Evolutionary conservation across 2,797 vertebrate genomes (phyloP), one percentile per base, ranked within the genome.

Genomic region (Apogon hyalosoma): DNA sequence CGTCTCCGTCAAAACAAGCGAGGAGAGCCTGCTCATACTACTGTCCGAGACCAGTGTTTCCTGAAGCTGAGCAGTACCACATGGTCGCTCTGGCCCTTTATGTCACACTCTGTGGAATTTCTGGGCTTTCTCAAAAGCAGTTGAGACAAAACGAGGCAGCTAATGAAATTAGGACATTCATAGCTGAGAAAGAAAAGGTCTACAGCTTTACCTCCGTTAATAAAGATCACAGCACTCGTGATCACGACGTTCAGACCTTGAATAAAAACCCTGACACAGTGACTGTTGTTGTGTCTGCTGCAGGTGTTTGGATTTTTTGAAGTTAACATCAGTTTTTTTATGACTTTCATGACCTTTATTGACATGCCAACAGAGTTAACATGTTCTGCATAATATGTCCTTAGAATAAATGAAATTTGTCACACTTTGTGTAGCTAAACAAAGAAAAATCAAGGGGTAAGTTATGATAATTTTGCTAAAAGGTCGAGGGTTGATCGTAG

Each of bases 51-150:
- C 69, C 59, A 48, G 72, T 21, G 77, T 57, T 87, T 87, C 77
- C 79, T 79, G 70, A 75, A 70, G 63, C 72, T 45, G 42, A 87
- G 69, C 78, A 85, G 79, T 85, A 86, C 82, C 87, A 84, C 80
- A 87, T 73, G 75, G 73, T 54, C 24, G 11, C 19, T 63, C 70
- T 66, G 76, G 84, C 49, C 57, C 53, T 16, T 59, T 28, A 43
- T 33, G 54, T 42, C 6, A 36, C 18, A 33, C 49, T 68, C 68
- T 19, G 39, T 70, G 83, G 79, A 85, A 85, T 86, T 80, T 85
- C 73, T 74, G 65, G 73, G 52, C 67, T 85, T 82, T 71, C 66
- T 82, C 56, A 11, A 77, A 73, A 77, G 10, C 45, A 56, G 55
- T 60, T 53, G 19, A 83, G 79, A 80, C 75, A 65, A 80, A 88